A percentile compares a stretch with the other conserved stretches of the same genome.
Evolutionary conservation across 1,140 invertebrate genomes (phyloP).

Genomic region (Calephelis virginiensis): DNA sequence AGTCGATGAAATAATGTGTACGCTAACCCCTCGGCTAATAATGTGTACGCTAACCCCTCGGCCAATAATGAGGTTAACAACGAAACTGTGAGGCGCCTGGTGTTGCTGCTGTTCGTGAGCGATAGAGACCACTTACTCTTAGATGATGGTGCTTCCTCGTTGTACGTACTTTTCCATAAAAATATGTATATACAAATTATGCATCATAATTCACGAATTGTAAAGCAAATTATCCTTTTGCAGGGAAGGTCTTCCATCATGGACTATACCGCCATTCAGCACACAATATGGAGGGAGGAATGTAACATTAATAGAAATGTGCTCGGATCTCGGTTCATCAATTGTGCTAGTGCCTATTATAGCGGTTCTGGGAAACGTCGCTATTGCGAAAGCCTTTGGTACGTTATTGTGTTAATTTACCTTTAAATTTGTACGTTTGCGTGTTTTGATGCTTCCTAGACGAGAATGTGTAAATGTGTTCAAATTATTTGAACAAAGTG

Average conservation of each 20-base stretch:
- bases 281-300: constrained; percentile 80
- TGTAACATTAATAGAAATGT: constrained; percentile 83
- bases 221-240: constrained; percentile 35
- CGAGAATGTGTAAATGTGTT: neutral
- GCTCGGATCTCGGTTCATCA: constrained; percentile 85
- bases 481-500: too few relatives aligned
- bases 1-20: too few relatives aligned
- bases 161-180: neutral
- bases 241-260: constrained; percentile 82
- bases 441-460: too few relatives aligned
- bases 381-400: constrained; percentile 92
- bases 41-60: too few relatives aligned
- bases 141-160: too few relatives aligned
- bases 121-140: too few relatives aligned
- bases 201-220: neutral
- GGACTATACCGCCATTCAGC: constrained; percentile 82
- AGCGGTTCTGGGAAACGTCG: constrained; percentile 90
- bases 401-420: constrained; percentile 38
- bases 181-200: neutral
- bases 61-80: too few relatives aligned
- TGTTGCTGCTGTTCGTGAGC: too few relatives aligned
- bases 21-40: too few relatives aligned
- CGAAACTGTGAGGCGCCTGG: too few relatives aligned
- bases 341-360: constrained; percentile 90
- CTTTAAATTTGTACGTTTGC: neutral